Evolutionary conservation across 2,888 invertebrate genomes (phyloP), one percentile per base, ranked within the genome.

Genomic region (Ypsolopha sequella): DNA sequence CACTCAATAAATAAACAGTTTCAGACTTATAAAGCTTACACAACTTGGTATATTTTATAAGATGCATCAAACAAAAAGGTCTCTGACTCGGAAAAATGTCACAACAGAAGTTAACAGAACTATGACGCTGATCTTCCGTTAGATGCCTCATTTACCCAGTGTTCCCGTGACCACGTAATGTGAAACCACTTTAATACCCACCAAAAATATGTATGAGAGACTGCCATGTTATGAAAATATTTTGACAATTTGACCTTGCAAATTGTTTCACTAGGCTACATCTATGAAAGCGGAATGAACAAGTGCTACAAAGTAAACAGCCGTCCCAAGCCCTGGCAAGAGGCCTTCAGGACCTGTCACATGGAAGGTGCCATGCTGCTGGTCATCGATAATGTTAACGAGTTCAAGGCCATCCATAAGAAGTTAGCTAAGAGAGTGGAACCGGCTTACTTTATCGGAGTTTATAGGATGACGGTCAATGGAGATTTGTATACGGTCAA

Each of bases 261-360:
- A 38, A 10, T 38, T 10, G 1, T 38, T 3, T 38, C 38, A 38
- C 38, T 3, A 38, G 38, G 38, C 6, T 38, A 38, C 38, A n/a
- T 10, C 9, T 38, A 38, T 6, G 38, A 38, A 6, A 38, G 38
- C 2, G 8, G 3, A 38, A 8, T 6, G 8, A 38, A 38, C 38
- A 38, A 38, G 38, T 38, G 66, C 52, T 66, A 63, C 48, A 66
- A 66, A 53, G 14, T 66, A 1, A 61, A 66, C 36, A 57, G 53
- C 7, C 55, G 54, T n/a, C 53, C 24, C 0, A 60, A 55, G 36
- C 54, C 46, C 1, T 66, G 66, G 66, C 52, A 57, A 1, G 60
- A 59, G 2, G 68, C 68, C 0, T 61, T 64, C 60, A 56, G 57
- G 10, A 66, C 62, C 2, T 66, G 66, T 46, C 62, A 55, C 47